Conservation (phyloP, 2,797 vertebrate genomes). For the Helicolenus hilgendorfi region DNA sequence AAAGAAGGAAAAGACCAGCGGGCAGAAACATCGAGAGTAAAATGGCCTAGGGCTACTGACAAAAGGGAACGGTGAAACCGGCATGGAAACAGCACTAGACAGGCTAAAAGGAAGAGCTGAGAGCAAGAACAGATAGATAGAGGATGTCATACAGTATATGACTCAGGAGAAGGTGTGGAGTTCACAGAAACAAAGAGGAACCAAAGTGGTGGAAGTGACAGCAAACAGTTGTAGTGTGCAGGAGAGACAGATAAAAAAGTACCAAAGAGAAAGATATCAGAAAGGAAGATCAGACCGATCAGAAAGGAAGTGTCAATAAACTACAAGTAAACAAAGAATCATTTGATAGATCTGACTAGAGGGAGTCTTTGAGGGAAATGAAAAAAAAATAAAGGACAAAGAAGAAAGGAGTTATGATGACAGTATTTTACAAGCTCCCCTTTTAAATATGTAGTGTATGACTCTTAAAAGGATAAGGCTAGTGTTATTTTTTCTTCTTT, state of each 20-base stretch:
- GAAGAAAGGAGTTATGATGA: conserved; percentile 9
- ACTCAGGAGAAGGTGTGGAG: conserved; percentile 18
- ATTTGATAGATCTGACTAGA: conserved; percentile 35
- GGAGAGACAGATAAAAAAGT: conserved; percentile 23
- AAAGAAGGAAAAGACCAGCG: conserved; percentile 43
- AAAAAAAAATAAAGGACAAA: conserved; percentile 8
- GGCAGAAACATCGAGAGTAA: conserved; percentile 37
- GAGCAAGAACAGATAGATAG: conserved; percentile 4
- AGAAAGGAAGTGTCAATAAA: conserved; percentile 32
- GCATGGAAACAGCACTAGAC: conserved; percentile 16
- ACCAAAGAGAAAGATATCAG: neutral
- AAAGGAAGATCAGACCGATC: conserved; percentile 41
- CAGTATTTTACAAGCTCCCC: conserved; percentile 12
- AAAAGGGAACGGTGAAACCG: conserved; percentile 28
- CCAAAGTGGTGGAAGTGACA: conserved; percentile 27
- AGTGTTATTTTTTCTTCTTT: neutral
- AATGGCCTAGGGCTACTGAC: conserved; percentile 64
- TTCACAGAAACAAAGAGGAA: conserved; percentile 41
- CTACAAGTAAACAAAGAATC: conserved; percentile 20
- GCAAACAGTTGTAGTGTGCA: conserved; percentile 3
- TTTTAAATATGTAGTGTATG: conserved; percentile 51
- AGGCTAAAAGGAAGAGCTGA: conserved; percentile 26
- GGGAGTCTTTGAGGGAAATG: conserved; percentile 27
- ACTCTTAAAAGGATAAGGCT: neutral
- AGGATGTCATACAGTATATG: conserved; percentile 26